A percentile compares a stretch with the other conserved stretches of the same genome.
phyloP scores from a whole-genome alignment of 1,140 invertebrate species.

The Drosophila nikananu region DNA sequence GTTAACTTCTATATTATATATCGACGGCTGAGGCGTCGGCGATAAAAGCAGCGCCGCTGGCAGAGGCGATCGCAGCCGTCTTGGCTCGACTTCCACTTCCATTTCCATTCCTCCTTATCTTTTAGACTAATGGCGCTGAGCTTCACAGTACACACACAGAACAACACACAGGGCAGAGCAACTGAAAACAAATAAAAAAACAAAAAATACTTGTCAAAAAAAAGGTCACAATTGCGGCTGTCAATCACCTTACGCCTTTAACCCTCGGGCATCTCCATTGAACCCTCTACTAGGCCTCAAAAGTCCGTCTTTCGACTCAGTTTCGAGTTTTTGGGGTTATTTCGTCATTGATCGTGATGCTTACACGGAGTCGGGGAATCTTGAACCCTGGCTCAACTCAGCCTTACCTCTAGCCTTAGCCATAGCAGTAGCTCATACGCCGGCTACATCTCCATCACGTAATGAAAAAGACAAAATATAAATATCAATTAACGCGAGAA shows the following conservation, averaged over 20 bases:
- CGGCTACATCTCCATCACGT: slow-evolving; percentile 23
- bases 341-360: slow-evolving; percentile 42
- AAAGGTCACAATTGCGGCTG: slow-evolving; percentile 45
- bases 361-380: slow-evolving; percentile 21
- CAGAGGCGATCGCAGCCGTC: slow-evolving; percentile 41
- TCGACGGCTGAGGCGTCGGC: slow-evolving; percentile 33
- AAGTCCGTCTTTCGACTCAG: slow-evolving; percentile 4
- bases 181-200: slow-evolving; percentile 10
- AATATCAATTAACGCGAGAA: slow-evolving; percentile 29
- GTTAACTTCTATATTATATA: slow-evolving; percentile 72
- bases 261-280: slow-evolving; percentile 42
- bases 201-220: slow-evolving; percentile 18
- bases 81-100: slow-evolving; percentile 36
- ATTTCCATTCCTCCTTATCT: slow-evolving; percentile 39
- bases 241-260: slow-evolving; percentile 70
- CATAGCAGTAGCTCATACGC: slow-evolving; percentile 15
- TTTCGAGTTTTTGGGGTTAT: slow-evolving; percentile 18
- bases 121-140: slow-evolving; percentile 29
- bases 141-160: slow-evolving; percentile 17
- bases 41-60: slow-evolving; percentile 24
- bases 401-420: slow-evolving; percentile 30
- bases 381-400: slow-evolving; percentile 33
- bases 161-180: neutral
- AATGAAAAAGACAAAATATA: slow-evolving; percentile 51
- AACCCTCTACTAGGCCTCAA: slow-evolving; percentile 34